Percentiles rank a stretch among this genome's conserved stretches.
Conservation (phyloP, 2,797 vertebrate genomes). For the Alauda arvensis region DNA sequence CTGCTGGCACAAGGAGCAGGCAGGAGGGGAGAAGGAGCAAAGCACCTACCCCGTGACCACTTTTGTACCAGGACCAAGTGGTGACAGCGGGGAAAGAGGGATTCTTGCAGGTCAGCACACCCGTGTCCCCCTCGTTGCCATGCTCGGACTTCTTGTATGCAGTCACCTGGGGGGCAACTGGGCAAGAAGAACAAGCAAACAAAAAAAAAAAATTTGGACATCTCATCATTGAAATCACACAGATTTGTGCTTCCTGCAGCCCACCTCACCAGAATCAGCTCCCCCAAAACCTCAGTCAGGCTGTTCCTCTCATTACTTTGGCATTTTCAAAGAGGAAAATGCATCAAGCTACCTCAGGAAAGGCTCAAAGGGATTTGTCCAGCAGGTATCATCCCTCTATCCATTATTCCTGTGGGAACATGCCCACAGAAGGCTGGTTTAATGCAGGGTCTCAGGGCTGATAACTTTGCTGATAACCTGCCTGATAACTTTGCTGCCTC, state of each 20-base stretch:
- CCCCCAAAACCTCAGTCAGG: neutral
- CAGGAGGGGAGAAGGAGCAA: neutral
- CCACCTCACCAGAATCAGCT: neutral
- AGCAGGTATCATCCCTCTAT: neutral
- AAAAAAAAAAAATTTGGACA: neutral
- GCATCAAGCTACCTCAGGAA: neutral
- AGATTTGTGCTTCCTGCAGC: neutral
- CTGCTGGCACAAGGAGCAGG: neutral
- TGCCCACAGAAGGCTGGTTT: neutral
- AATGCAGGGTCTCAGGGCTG: neutral
- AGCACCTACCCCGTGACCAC: neutral
- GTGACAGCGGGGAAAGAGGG: constrained; percentile 70
- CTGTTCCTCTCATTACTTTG: neutral
- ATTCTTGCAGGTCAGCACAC: constrained; percentile 77
- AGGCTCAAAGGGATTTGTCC: neutral
- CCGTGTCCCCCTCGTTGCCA: constrained; percentile 82
- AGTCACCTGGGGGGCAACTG: constrained; percentile 77
- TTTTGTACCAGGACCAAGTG: constrained; percentile 67
- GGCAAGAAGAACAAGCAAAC: neutral
- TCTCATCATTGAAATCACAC: fast-evolving
- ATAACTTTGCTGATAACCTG: fast-evolving
- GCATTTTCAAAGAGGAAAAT: neutral
- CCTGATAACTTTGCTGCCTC: neutral
- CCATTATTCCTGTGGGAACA: neutral
- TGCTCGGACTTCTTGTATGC: constrained; percentile 86